These are phyloP conservation scores for Aplochiton taeniatus DNA, from an alignment of 2,797 vertebrate genomes.

Conservation along the genomic window DNA sequence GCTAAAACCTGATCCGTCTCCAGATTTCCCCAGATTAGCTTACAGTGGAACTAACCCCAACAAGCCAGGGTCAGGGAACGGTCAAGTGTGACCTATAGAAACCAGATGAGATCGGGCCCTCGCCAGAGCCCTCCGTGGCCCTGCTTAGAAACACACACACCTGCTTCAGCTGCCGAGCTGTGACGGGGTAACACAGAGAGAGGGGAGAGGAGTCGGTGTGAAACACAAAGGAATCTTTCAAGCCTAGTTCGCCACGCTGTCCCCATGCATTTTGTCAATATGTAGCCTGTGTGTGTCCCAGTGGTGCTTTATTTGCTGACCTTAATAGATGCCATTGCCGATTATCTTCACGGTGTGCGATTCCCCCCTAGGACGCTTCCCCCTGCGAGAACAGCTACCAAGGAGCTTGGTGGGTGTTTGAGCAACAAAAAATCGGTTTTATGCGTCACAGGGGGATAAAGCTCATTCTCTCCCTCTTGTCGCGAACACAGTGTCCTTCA, in stretches of 20 bases:
- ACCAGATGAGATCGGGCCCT: constrained; percentile 16
- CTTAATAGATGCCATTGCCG: constrained; percentile 1
- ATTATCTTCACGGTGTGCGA: not conserved
- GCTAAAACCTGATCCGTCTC: constrained; percentile 18
- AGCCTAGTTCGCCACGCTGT: constrained; percentile 1
- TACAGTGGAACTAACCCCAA: no score
- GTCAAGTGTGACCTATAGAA: constrained; percentile 14
- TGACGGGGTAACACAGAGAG: constrained; percentile 20
- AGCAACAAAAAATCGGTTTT: no score
- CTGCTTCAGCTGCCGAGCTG: constrained; percentile 42
- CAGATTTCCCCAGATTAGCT: not conserved
- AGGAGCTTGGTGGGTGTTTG: not conserved
- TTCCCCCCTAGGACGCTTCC: not conserved
- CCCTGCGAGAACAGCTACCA: not conserved
- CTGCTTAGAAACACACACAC: constrained; percentile 36
- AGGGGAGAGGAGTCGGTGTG: constrained; percentile 23
- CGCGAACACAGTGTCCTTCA: no score
- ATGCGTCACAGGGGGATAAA: no score
- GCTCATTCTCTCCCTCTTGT: no score
- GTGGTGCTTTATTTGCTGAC: not conserved
- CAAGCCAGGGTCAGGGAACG: not conserved
- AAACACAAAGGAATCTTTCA: constrained; percentile 24
- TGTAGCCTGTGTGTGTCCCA: not conserved
- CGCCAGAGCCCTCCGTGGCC: constrained; percentile 21
- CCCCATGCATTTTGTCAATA: constrained; percentile 7